phyloP scores from a whole-genome alignment of 2,797 vertebrate genomes.

The Muscicapa comitata region DNA sequence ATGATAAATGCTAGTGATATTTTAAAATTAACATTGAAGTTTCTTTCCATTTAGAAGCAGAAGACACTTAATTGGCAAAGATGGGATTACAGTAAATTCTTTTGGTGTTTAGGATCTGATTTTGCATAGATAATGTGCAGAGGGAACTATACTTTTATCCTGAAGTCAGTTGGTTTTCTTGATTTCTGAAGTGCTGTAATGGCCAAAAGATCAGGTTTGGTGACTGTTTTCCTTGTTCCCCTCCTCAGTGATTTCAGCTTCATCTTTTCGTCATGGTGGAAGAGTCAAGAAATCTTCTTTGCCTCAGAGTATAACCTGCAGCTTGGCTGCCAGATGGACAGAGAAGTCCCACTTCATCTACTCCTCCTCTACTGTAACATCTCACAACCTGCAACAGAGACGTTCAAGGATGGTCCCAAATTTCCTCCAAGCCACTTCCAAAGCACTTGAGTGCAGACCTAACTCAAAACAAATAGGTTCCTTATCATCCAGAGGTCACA shows the following conservation, averaged over 20 bases:
- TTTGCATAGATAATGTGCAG: not conserved
- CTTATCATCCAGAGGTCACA: not conserved
- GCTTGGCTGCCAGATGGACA: not conserved
- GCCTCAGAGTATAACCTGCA: not conserved
- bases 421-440: not conserved
- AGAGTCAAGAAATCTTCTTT: not conserved
- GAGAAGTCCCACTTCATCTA: not conserved
- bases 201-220: not conserved
- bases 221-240: not conserved
- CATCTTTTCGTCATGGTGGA: not conserved
- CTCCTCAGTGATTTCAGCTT: not conserved
- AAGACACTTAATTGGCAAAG: slow-evolving; percentile 45
- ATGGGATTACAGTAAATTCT: slow-evolving; percentile 7
- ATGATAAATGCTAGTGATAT: slow-evolving; percentile 56
- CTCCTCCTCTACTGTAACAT: not conserved
- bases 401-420: not conserved
- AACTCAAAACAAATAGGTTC: not conserved
- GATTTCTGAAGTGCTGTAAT: not conserved
- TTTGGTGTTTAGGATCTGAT: not conserved
- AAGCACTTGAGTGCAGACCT: not conserved
- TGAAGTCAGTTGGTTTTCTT: not conserved
- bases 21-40: slow-evolving; percentile 55
- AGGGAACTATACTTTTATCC: not conserved
- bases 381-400: not conserved
- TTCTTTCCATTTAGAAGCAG: slow-evolving; percentile 23